A percentile compares a stretch with the other conserved stretches of the same genome.
Conservation (phyloP, 2,888 invertebrate genomes). For the Arge pagana region DNA sequence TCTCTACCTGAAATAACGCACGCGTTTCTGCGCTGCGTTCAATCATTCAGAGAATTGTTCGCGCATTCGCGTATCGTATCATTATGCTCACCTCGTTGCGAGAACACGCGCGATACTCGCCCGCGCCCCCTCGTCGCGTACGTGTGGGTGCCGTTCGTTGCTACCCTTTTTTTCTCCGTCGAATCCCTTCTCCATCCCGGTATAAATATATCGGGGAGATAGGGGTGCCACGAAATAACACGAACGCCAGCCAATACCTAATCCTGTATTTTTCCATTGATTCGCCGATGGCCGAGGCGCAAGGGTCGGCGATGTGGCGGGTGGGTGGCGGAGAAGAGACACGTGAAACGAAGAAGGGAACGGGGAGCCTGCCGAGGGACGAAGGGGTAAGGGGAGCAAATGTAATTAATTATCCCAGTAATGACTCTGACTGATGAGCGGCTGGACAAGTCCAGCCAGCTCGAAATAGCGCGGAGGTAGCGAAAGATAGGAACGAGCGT, state of each 20-base stretch:
- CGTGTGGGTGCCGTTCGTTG: too few species aligned
- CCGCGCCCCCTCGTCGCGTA: too few species aligned
- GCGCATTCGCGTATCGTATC: too few species aligned
- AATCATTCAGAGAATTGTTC: too few species aligned
- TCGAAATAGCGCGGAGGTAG: conserved; percentile 54
- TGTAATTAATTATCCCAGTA: conserved; percentile 69
- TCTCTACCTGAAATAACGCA: too few species aligned
- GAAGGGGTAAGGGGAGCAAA: conserved; percentile 61
- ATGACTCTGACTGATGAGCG: conserved; percentile 70
- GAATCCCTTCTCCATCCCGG: neutral
- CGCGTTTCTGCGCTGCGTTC: too few species aligned
- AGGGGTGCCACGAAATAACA: neutral
- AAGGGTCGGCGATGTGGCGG: conserved; percentile 29
- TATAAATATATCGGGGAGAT: neutral
- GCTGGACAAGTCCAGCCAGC: conserved; percentile 58
- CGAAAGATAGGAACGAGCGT: conserved; percentile 47
- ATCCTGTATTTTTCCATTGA: conserved; percentile 55
- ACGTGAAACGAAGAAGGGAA: conserved; percentile 38
- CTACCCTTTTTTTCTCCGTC: too few species aligned
- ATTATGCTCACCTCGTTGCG: too few species aligned
- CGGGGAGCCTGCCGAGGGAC: conserved; percentile 26
- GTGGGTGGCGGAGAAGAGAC: conserved; percentile 25
- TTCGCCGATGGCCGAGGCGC: conserved; percentile 43
- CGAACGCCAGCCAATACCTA: conserved; percentile 35
- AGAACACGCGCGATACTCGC: too few species aligned